These are phyloP conservation scores for Apis cerana DNA, from an alignment of 1,140 invertebrate species.

Conservation along the genomic window DNA sequence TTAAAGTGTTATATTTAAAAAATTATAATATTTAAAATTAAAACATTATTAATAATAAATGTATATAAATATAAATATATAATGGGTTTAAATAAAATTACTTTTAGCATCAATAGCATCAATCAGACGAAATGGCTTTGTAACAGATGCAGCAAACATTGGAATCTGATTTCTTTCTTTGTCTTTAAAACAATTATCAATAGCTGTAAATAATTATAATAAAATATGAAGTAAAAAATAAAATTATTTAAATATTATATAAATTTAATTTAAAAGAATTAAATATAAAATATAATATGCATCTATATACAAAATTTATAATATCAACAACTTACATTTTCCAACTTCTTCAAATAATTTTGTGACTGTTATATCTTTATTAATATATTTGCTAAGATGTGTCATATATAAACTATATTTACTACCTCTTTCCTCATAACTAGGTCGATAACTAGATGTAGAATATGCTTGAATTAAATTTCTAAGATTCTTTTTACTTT, in stretches of 20 bases:
- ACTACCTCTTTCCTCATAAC: slow-evolving; percentile 68
- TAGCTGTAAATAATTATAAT: slow-evolving; percentile 60
- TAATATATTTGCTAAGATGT: slow-evolving; percentile 73
- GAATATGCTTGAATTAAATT: slow-evolving; percentile 76
- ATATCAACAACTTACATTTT: slow-evolving; percentile 66
- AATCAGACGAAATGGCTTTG: slow-evolving; percentile 71
- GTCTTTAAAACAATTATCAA: slow-evolving; percentile 69
- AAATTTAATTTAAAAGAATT: not conserved
- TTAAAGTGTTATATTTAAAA: slow-evolving; percentile 19
- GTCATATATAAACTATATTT: slow-evolving; percentile 71
- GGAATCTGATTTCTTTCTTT: slow-evolving; percentile 73
- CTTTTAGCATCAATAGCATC: slow-evolving; percentile 65
- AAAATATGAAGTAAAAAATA: not conserved
- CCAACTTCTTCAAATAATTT: slow-evolving; percentile 74
- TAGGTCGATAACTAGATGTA: slow-evolving; percentile 72
- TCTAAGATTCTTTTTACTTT: slow-evolving; percentile 69
- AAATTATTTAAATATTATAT: not conserved
- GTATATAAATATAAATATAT: too few relatives aligned
- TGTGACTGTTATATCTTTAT: slow-evolving; percentile 67
- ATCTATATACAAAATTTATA: not conserved
- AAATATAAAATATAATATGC: not conserved
- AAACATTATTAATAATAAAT: slow-evolving; percentile 1
- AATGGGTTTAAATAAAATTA: slow-evolving; percentile 52
- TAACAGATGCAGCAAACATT: slow-evolving; percentile 71
- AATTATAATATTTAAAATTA: not conserved